Evolutionary conservation across 1,140 invertebrate species (phyloP), one percentile per base, ranked within the genome.

Genomic region (Pseudachorutes palmiensis): DNA sequence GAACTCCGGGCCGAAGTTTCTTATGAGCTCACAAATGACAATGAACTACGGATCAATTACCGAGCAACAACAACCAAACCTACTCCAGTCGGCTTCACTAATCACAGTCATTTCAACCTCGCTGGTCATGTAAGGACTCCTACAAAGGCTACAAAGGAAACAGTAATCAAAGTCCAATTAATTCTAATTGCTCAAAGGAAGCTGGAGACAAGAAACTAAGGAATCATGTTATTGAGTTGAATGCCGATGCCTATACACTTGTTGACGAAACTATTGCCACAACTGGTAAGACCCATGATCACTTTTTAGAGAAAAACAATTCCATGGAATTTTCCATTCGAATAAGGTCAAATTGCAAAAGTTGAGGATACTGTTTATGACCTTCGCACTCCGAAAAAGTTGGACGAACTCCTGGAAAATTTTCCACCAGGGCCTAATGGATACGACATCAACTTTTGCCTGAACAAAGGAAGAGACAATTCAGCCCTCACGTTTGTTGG

Each of bases 71-170:
- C 87, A 0, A 87, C 84, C 0, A 88, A 88, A 76, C 81, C 87
- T 5, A 95, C 92, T 0, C 86, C 90, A 1, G 83, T 98, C 0
- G 97, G 94, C 78, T 78, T 97, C 48, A 92, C 92, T 0, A 96
- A 95, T 78, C 94, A 98, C 77, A 84, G 89, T 2, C 97, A 96
- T 77, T 97, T 97, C 76, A 98, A 98, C 80, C 79, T 98, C 33
- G 90, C 86, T 65, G 93, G 93, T 2, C 89, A 94, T 77, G 82
- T 77, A 76, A 76, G 74, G 78, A 62, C 9, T n/a, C n/a, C n/a
- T n/a, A n/a, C n/a, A n/a, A n/a, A n/a, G n/a, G n/a, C n/a, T n/a
- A n/a, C n/a, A n/a, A n/a, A n/a, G n/a, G n/a, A n/a, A n/a, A n/a
- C n/a, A n/a, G n/a, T n/a, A n/a, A n/a, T n/a, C n/a, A n/a, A n/a